A percentile compares a stretch with the other conserved stretches of the same genome.
Evolutionary conservation across 1,140 invertebrate genomes (phyloP).

Genomic region (Drosophila carrolli): DNA sequence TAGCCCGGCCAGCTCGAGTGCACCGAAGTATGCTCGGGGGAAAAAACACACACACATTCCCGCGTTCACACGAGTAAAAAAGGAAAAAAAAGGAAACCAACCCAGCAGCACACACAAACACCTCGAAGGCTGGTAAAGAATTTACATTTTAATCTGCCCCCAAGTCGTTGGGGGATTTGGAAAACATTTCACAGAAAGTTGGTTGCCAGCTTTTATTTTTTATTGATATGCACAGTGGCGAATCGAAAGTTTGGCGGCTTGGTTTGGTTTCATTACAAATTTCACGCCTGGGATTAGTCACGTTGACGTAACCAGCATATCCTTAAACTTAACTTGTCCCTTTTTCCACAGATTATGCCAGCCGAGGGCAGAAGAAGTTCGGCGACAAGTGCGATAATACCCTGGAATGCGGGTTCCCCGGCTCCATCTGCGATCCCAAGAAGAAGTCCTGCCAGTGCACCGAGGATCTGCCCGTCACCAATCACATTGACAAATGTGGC

Average conservation of each 20-base stretch:
- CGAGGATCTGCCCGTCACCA: conserved; percentile 89
- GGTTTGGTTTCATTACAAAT: conserved; percentile 61
- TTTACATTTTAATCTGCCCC: conserved; percentile 79
- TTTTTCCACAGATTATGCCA: conserved; percentile 84
- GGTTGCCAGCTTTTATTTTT: conserved; percentile 18
- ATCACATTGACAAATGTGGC: conserved; percentile 94
- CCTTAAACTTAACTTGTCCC: conserved; percentile 1
- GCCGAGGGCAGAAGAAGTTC: conserved; percentile 87
- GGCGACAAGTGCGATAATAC: conserved; percentile 90
- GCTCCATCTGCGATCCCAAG: conserved; percentile 89
- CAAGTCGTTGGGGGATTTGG: conserved; percentile 65
- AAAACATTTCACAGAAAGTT: conserved; percentile 57
- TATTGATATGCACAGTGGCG: conserved; percentile 49
- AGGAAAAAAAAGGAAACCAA: background rate
- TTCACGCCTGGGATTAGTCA: conserved; percentile 67
- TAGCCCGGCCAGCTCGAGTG: conserved; percentile 20
- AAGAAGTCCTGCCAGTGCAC: conserved; percentile 90
- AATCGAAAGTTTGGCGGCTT: conserved; percentile 59
- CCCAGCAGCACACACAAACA: conserved; percentile 16
- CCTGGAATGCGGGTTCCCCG: conserved; percentile 89
- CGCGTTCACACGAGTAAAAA: background rate
- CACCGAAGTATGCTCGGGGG: conserved; percentile 26
- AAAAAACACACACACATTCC: conserved; percentile 9
- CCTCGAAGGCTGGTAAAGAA: conserved; percentile 53
- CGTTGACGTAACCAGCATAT: conserved; percentile 25